Percentiles rank a stretch among this genome's conserved stretches.
Evolutionary conservation across 1,140 invertebrate species (phyloP).

Genomic region (Drosophila leontia): DNA sequence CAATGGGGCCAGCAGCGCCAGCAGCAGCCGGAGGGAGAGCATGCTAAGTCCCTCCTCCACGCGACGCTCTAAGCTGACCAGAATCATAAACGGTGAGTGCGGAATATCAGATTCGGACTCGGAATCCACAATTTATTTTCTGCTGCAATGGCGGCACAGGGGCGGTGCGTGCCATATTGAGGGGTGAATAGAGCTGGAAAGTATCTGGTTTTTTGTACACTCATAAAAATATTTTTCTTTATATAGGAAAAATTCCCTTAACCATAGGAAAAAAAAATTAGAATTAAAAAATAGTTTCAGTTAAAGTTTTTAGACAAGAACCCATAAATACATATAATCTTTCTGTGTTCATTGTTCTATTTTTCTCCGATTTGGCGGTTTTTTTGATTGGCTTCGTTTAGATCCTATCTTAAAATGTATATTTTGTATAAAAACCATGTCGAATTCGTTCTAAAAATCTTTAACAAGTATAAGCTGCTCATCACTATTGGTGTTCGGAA

Average conservation of each 20-base stretch:
- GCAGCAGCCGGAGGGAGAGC: slow-evolving; percentile 85
- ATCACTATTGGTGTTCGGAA: slow-evolving; percentile 2
- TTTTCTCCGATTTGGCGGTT: too few relatives aligned
- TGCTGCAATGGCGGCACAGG: slow-evolving; percentile 37
- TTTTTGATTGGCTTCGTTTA: too few relatives aligned
- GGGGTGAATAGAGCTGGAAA: slow-evolving; percentile 9
- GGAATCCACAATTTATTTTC: slow-evolving; percentile 38
- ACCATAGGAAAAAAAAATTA: too few relatives aligned
- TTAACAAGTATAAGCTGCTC: neutral
- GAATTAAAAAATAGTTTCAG: too few relatives aligned
- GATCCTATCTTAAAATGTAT: too few relatives aligned
- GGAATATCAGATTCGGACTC: slow-evolving; percentile 15
- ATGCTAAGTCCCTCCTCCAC: slow-evolving; percentile 90
- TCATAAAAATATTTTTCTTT: too few relatives aligned
- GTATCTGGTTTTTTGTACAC: neutral
- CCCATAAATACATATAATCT: too few relatives aligned
- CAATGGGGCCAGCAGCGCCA: slow-evolving; percentile 62
- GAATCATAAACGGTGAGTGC: slow-evolving; percentile 90
- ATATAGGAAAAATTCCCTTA: too few relatives aligned
- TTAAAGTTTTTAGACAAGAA: too few relatives aligned
- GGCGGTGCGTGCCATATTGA: slow-evolving; percentile 61
- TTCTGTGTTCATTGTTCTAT: too few relatives aligned
- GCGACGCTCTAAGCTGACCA: slow-evolving; percentile 89
- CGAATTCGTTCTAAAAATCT: too few relatives aligned
- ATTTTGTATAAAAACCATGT: too few relatives aligned